Conservation (phyloP, 2,797 vertebrate species). For the Sebastes oblongus region DNA sequence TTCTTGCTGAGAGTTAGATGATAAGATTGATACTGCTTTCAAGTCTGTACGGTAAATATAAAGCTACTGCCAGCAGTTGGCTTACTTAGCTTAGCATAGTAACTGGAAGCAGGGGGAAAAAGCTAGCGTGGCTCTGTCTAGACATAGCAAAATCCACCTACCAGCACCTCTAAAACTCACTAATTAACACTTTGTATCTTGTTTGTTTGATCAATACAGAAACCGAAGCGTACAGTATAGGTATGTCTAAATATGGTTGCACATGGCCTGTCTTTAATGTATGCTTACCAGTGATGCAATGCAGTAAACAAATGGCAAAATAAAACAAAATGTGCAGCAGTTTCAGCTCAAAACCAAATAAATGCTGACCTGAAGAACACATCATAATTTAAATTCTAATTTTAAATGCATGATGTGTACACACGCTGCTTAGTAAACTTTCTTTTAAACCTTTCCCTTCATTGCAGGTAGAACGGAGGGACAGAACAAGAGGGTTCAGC, state of each 20-base stretch:
- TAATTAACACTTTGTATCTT: no score
- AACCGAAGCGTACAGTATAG: no score
- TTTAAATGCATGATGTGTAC: neutral
- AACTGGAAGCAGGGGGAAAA: neutral
- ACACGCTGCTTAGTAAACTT: neutral
- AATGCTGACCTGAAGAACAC: neutral
- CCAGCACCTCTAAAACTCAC: neutral
- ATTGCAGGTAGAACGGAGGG: constrained; percentile 6
- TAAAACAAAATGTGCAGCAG: neutral
- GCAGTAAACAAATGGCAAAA: neutral
- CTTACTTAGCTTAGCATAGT: neutral
- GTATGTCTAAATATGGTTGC: neutral
- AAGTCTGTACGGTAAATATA: neutral
- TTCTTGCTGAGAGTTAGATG: neutral
- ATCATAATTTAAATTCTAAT: neutral
- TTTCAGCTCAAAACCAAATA: neutral
- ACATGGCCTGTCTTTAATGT: neutral
- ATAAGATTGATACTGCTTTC: neutral
- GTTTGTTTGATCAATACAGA: no score
- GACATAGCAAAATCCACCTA: neutral
- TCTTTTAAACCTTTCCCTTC: constrained; percentile 28
- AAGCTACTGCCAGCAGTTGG: no score
- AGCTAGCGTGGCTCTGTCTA: neutral
- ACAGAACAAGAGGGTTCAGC: constrained; percentile 32
- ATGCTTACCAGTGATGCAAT: neutral